Percentiles rank a stretch among this genome's conserved stretches.
Evolutionary conservation across 2,888 invertebrate genomes (phyloP).

Genomic region (Melipona bicolor): DNA sequence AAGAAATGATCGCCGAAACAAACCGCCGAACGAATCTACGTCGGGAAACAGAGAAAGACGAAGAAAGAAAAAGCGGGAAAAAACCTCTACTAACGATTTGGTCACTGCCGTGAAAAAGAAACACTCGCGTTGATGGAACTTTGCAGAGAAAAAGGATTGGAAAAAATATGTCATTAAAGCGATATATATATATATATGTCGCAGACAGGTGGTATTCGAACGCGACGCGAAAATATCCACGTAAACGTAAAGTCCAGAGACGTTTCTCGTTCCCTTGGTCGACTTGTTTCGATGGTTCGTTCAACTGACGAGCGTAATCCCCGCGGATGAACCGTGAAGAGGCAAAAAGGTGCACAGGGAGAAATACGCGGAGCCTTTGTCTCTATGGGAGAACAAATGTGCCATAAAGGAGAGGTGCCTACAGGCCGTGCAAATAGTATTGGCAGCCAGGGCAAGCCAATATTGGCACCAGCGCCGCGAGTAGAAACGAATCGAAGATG

Average conservation of each 20-base stretch:
- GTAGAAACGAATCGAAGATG: constrained; percentile 44
- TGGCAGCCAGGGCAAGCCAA: constrained; percentile 54
- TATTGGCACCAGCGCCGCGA: constrained; percentile 46
- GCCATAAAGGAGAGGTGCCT: constrained; percentile 56
- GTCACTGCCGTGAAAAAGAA: background rate
- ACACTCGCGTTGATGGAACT: background rate
- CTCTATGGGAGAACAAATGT: constrained; percentile 52
- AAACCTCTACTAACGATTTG: background rate
- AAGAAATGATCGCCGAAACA: too few relatives aligned
- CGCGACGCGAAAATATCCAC: constrained; percentile 25
- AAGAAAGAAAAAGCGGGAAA: background rate
- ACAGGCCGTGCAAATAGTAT: constrained; percentile 63
- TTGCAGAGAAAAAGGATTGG: too few relatives aligned
- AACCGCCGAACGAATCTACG: too few relatives aligned
- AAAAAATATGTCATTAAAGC: constrained; percentile 21
- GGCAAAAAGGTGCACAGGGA: constrained; percentile 31
- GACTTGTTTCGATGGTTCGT: constrained; percentile 37
- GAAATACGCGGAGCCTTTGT: constrained; percentile 59
- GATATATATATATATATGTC: too few relatives aligned
- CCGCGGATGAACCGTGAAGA: constrained; percentile 51
- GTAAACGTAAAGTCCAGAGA: constrained; percentile 24
- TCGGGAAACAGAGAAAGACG: background rate
- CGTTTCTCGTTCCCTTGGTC: constrained; percentile 13
- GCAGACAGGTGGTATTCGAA: background rate
- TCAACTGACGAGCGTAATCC: constrained; percentile 51